Base-by-base conservation (phyloP, 2,113 vertebrate genomes). In the Cavia aperea region DNA sequence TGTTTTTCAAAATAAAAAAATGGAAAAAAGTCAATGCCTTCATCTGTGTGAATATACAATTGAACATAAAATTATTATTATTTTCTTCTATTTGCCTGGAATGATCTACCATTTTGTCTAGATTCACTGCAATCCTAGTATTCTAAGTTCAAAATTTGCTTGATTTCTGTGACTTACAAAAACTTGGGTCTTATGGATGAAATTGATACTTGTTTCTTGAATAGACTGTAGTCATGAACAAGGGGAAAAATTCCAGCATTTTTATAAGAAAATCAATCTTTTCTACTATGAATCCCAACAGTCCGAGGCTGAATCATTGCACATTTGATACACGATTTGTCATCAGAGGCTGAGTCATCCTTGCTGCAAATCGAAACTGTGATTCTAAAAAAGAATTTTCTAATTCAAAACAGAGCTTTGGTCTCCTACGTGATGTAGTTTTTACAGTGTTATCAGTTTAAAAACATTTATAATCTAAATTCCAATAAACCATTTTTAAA, bases 371-470 rank as follows among this genome's bases (percentile, higher is more conserved):
- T 78, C 0, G 78, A 96, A 96, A 95, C 92, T 72, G 26, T 21
- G 84, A 31, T 60, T 93, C 65, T 92, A 26, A 79, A 92, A 91
- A 63, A 63, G 62, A 91, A 73, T 73, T 93, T 89, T 77, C 85
- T 95, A 91, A 93, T 89, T 36, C 58, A 88, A 95, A 93, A 33
- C 62, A 96, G 81, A 85, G 56, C 51, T 49, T 92, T 60, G 51
- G 31, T 21, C 56, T 92, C 70, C 62, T 72, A n/a, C 15, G 15
- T 68, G 49, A 79, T 70, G 1, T 18, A 29, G 43, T 86, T 91
- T 86, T 92, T 68, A 81, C 14, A 68, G 88, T 63, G 14, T 86
- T 89, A 88, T 73, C 77, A 39, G 62, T 49, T 91, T 46, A 33
- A 94, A 75, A 81, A 23, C 1, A 15, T 36, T 92, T 95, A 68